Percentiles rank a stretch among this genome's conserved stretches.
These are phyloP conservation scores for Ditylenchus dipsaci DNA, from an alignment of 1,140 invertebrate genomes.

Conservation along the genomic window DNA sequence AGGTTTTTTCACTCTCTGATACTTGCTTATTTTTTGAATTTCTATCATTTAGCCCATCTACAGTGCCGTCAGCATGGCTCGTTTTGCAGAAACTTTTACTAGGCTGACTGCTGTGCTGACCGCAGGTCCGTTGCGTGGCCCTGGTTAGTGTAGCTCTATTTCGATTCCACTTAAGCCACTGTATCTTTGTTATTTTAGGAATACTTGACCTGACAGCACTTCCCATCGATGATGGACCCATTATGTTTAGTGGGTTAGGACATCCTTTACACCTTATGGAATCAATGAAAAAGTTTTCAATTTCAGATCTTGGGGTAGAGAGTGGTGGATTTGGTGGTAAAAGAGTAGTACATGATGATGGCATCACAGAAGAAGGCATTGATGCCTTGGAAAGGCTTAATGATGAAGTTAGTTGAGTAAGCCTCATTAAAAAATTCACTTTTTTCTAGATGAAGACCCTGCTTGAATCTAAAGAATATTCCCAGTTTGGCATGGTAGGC, in stretches of 20 bases:
- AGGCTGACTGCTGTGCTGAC: conserved; percentile 52
- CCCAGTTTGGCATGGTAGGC: conserved; percentile 55
- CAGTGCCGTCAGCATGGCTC: conserved; percentile 50
- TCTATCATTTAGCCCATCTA: conserved; percentile 56
- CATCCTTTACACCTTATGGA: too few species aligned
- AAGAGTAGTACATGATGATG: conserved; percentile 55
- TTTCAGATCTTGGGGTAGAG: conserved; percentile 53
- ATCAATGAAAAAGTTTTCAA: not conserved
- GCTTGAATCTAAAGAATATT: conserved; percentile 34
- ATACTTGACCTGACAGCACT: conserved; percentile 55
- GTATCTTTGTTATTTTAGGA: conserved; percentile 28
- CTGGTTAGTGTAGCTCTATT: not conserved
- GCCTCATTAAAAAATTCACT: not conserved
- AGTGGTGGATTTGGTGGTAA: conserved; percentile 56
- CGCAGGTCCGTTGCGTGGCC: conserved; percentile 41
- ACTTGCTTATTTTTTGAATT: not conserved
- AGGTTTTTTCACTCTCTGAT: conserved; percentile 24
- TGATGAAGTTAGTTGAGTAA: conserved; percentile 30
- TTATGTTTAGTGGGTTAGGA: conserved; percentile 44
- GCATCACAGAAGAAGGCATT: conserved; percentile 49
- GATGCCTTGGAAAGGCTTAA: conserved; percentile 48
- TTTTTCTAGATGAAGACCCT: conserved; percentile 36
- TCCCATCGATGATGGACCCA: conserved; percentile 51
- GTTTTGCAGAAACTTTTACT: conserved; percentile 50
- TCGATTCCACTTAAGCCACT: conserved; percentile 16